phyloP scores from a whole-genome alignment of 2,888 invertebrate genomes.

The Agriopis marginaria region DNA sequence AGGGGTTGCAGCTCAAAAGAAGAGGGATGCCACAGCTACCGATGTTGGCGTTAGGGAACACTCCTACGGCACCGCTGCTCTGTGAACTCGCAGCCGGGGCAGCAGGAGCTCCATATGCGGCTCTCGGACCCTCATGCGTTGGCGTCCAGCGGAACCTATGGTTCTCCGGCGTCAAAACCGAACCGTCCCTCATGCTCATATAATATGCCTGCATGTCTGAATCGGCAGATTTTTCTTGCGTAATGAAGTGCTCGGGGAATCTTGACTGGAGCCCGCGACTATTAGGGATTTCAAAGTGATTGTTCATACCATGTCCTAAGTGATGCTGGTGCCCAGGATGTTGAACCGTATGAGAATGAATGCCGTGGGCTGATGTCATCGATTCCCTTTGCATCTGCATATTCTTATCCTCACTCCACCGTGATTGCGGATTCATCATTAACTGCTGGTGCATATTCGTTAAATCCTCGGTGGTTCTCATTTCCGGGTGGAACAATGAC shows the following conservation, averaged over 20 bases:
- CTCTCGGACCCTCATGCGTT: slow-evolving; percentile 58
- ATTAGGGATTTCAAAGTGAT: slow-evolving; percentile 24
- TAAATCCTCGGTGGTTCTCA: slow-evolving; percentile 44
- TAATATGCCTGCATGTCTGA: slow-evolving; percentile 48
- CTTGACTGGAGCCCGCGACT: slow-evolving; percentile 24
- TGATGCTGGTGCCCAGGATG: slow-evolving; percentile 43
- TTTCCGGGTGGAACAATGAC: slow-evolving; percentile 29
- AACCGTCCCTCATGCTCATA: slow-evolving; percentile 59
- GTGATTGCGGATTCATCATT: slow-evolving; percentile 31
- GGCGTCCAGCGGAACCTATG: slow-evolving; percentile 61
- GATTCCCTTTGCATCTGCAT: slow-evolving; percentile 36
- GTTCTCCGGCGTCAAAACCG: slow-evolving; percentile 53
- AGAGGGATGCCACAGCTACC: slow-evolving; percentile 77
- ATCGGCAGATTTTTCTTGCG: slow-evolving; percentile 59
- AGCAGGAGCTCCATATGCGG: slow-evolving; percentile 57
- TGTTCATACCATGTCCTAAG: slow-evolving; percentile 33
- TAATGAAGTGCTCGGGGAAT: slow-evolving; percentile 40
- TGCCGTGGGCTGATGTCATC: slow-evolving; percentile 39
- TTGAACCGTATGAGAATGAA: slow-evolving; percentile 31
- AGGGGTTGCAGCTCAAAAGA: slow-evolving; percentile 77
- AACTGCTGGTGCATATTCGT: slow-evolving; percentile 33
- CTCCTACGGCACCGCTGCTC: slow-evolving; percentile 61
- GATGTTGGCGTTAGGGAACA: slow-evolving; percentile 74
- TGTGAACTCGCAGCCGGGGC: slow-evolving; percentile 39
- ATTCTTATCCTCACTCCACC: slow-evolving; percentile 42